Conservation (phyloP, 2,113 vertebrate species). For the Laticauda colubrina region DNA sequence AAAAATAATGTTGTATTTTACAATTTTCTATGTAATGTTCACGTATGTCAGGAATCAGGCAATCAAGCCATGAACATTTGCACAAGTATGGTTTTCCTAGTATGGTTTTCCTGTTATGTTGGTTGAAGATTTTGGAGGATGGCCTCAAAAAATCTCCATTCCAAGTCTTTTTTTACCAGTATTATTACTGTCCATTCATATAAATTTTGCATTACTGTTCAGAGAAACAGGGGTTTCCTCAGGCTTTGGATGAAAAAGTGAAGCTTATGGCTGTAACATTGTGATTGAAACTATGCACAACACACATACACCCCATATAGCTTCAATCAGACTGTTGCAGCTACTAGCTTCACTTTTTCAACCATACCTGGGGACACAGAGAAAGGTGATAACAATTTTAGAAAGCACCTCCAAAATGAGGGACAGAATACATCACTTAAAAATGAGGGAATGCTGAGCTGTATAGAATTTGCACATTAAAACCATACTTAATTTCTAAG, state of each 20-base stretch:
- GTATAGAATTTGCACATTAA: background rate
- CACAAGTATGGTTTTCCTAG: background rate
- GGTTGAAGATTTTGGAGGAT: background rate
- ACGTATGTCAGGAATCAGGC: background rate
- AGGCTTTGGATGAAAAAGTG: background rate
- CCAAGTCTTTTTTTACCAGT: background rate
- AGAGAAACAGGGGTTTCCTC: background rate
- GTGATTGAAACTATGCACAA: background rate
- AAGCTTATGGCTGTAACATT: background rate
- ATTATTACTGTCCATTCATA: background rate
- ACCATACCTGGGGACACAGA: background rate
- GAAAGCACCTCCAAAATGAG: background rate
- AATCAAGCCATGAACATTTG: background rate
- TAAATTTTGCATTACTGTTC: background rate
- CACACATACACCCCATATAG: background rate
- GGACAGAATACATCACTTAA: background rate
- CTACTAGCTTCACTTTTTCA: background rate
- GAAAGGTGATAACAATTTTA: background rate
- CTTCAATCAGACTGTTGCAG: background rate
- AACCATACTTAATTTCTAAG: background rate
- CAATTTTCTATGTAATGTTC: background rate
- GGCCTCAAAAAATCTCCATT: background rate
- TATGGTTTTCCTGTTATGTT: background rate
- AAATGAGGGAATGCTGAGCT: background rate
- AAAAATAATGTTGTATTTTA: background rate